These are phyloP conservation scores for Oreochromis mossambicus DNA, from an alignment of 2,797 vertebrate genomes.

Conservation along the genomic window DNA sequence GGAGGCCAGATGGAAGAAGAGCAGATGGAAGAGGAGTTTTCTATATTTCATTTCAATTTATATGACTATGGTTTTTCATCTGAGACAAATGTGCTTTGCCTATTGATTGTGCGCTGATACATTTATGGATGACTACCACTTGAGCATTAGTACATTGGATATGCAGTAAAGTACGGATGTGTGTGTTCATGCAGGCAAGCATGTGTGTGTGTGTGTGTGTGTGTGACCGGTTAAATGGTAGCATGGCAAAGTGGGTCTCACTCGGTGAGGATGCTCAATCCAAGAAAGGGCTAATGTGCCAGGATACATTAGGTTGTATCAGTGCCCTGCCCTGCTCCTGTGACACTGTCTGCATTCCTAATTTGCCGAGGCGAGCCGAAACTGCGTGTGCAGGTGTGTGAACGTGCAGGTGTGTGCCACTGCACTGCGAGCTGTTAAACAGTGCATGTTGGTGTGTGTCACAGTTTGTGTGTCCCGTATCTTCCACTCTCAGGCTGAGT, in stretches of 20 bases:
- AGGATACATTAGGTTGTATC: slow-evolving; percentile 64
- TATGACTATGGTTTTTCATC: slow-evolving; percentile 37
- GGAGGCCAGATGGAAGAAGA: slow-evolving; percentile 36
- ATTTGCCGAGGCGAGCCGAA: slow-evolving; percentile 18
- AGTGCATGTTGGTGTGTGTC: neutral
- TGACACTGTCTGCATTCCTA: slow-evolving; percentile 64
- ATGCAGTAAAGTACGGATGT: neutral
- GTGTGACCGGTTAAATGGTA: neutral
- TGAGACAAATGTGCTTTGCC: slow-evolving; percentile 48
- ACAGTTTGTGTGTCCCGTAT: neutral
- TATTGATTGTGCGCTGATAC: slow-evolving; percentile 46
- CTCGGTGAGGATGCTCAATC: slow-evolving; percentile 49
- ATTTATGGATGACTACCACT: slow-evolving; percentile 47
- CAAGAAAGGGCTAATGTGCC: slow-evolving; percentile 58
- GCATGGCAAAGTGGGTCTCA: slow-evolving; percentile 29
- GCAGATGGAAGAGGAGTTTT: slow-evolving; percentile 49
- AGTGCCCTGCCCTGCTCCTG: slow-evolving; percentile 50
- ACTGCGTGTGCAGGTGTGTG: neutral
- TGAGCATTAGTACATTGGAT: slow-evolving; percentile 22
- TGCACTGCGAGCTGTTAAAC: neutral
- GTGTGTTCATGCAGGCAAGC: neutral
- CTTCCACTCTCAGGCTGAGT: slow-evolving; percentile 21
- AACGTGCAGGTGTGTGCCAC: slow-evolving; percentile 7
- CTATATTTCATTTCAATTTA: slow-evolving; percentile 46
- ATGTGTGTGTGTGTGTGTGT: neutral